Evolutionary conservation across 2,888 invertebrate species (phyloP), one percentile per base, ranked within the genome.

Genomic region (Calameuta filiformis): DNA sequence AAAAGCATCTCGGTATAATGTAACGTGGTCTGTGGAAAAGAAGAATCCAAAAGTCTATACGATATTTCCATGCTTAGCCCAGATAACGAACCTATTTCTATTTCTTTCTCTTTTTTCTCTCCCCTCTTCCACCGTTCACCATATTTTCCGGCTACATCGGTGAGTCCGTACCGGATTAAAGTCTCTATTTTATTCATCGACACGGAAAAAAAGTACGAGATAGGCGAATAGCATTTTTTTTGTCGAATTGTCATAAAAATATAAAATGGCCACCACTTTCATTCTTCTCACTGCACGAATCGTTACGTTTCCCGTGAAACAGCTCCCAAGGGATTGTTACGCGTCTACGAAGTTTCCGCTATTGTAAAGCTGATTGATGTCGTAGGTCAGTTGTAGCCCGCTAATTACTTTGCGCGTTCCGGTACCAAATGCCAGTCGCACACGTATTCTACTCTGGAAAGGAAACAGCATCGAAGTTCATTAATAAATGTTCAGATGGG

Each of bases 1-100:
- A 84, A 82, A 88, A 86, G 82, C 85, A 81, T 81, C 79, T 81
- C 35, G 37, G 82, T 84, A 85, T 87, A 86, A 85, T 83, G 85
- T 81, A 84, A 84, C 85, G 77, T 34, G n/a, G 34, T 74, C 35
- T n/a, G n/a, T 34, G 35, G 30, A 34, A 74, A n/a, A 35, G 23
- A 9, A 35, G 74, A n/a, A 34, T 34, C 12, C 34, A 30, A 35
- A 34, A 35, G 37, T 74, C 74, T 35, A 74, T 35, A 11, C 37
- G 74, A 35, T 23, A 35, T 74, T 74, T 35, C 74, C 34, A 35
- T 34, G 30, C 74, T 30, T 23, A 35, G 71, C 31, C 30, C 34
- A 31, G 15, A 31, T 31, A 71, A 33, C 34, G 31, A 34, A 6
- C 30, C 15, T 31, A 12, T 31, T 15, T 71, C 71, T 30, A 31